A percentile compares a stretch with the other conserved stretches of the same genome.
Evolutionary conservation across 2,113 vertebrate genomes (phyloP).

Genomic region (Gopherus evgoodei): DNA sequence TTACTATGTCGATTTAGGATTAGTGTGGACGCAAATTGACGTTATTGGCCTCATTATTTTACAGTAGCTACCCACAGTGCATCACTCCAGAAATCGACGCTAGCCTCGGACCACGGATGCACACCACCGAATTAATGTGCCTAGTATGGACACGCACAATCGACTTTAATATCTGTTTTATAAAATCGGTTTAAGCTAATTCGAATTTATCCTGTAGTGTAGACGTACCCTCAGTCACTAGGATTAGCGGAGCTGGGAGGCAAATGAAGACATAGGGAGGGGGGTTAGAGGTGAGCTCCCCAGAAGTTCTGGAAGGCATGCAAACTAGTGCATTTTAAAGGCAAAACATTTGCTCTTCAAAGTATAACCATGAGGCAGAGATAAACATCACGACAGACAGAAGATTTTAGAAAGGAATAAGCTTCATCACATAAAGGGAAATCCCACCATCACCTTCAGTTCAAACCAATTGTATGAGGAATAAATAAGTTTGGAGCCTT

Average conservation of each 20-base stretch:
- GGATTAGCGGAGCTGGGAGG: not conserved
- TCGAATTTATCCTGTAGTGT: too few relatives aligned
- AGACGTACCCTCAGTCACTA: not conserved
- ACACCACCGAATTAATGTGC: too few relatives aligned
- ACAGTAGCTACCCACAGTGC: too few relatives aligned
- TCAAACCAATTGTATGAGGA: slow-evolving; percentile 8
- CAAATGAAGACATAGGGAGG: not conserved
- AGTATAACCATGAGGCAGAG: not conserved
- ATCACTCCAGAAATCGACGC: too few relatives aligned
- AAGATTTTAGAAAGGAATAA: not conserved
- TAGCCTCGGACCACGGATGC: too few relatives aligned
- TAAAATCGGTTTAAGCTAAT: too few relatives aligned
- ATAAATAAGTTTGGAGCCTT: not conserved
- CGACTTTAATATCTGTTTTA: too few relatives aligned
- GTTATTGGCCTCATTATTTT: too few relatives aligned
- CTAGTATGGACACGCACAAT: too few relatives aligned
- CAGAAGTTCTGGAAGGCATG: not conserved
- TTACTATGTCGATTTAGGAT: too few relatives aligned
- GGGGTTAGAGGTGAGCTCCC: not conserved
- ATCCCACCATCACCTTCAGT: not conserved
- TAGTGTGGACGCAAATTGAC: too few relatives aligned
- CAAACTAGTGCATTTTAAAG: not conserved
- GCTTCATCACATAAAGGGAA: not conserved
- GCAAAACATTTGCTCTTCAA: not conserved
- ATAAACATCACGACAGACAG: not conserved